phyloP scores from a whole-genome alignment of 2,113 vertebrate genomes.

The Salvelinus namaycush region DNA sequence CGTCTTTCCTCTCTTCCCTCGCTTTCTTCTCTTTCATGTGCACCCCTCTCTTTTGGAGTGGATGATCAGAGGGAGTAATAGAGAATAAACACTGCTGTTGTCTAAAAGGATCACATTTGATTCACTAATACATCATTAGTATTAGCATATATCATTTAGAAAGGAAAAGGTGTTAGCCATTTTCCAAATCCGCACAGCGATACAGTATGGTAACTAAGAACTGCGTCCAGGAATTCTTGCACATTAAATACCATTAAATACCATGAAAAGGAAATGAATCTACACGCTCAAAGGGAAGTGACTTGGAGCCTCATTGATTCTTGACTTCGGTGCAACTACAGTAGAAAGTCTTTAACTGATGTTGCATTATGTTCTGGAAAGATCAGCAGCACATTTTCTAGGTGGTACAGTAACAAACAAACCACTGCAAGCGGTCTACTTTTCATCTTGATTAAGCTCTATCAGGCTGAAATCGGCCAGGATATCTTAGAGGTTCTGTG shows the following conservation, averaged over 20 bases:
- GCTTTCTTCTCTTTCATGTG: slow-evolving; percentile 61
- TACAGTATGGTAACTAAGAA: slow-evolving; percentile 52
- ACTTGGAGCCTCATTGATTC: slow-evolving; percentile 35
- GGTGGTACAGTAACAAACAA: slow-evolving; percentile 15
- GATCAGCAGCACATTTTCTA: slow-evolving; percentile 38
- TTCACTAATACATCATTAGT: slow-evolving; percentile 20
- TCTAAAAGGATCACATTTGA: slow-evolving; percentile 75
- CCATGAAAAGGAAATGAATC: slow-evolving; percentile 34
- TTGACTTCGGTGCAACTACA: background rate
- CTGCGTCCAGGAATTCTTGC: slow-evolving; percentile 59
- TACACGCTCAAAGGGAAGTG: background rate
- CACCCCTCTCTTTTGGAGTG: slow-evolving; percentile 56
- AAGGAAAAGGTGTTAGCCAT: slow-evolving; percentile 56
- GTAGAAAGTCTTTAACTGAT: slow-evolving; percentile 4
- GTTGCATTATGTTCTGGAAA: slow-evolving; percentile 16
- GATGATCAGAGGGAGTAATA: slow-evolving; percentile 66
- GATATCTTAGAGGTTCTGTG: slow-evolving; percentile 67
- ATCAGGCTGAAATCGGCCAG: slow-evolving; percentile 62
- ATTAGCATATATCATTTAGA: slow-evolving; percentile 61
- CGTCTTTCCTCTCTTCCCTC: slow-evolving; percentile 51
- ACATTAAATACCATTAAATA: slow-evolving; percentile 51
- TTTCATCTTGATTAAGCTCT: slow-evolving; percentile 60
- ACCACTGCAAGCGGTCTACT: slow-evolving; percentile 33
- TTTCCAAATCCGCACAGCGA: slow-evolving; percentile 45
- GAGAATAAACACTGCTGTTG: slow-evolving; percentile 73